Base-by-base conservation (phyloP, 1,140 invertebrate genomes). In the Papilio aristodemus region DNA sequence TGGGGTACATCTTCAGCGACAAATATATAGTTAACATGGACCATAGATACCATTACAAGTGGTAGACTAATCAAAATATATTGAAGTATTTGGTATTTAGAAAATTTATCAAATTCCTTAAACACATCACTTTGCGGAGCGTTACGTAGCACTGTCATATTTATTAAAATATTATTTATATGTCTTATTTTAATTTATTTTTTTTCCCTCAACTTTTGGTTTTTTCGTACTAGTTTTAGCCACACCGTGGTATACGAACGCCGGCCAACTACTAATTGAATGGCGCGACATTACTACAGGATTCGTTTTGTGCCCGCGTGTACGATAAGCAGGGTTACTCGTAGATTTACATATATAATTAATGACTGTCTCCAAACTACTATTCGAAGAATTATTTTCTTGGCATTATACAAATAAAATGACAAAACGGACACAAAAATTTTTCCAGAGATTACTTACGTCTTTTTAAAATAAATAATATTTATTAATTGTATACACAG, bases 11-110 rank as follows among this genome's bases (percentile, higher is more conserved):
- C 75, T 79, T 86, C 86, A 41, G 86, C 86, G 22, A 88, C 84
- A 71, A 88, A 88, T 27, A 88, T 81, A 75, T 88, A 88, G 72
- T 88, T 88, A 9, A 88, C 81, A 41, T 89, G 80, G 43, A 79
- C 79, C 85, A 89, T 89, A 6, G 86, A 84, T 17, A 87, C 79
- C 79, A 82, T 81, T 22, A 86, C 66, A 4, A 89, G 32, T 4
- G 85, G 77, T 13, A 89, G 67, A 73, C 84, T 86, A 76, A 89
- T 77, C 36, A 83, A 73, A 39, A 86, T 73, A 73, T 83, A 87
- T 69, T 89, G 86, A 38, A 80, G 46, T 7, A 71, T 70, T 71
- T 86, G 86, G 78, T 77, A 89, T 69, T 67, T 80, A 8, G 82
- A 81, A 39, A 89, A 89, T 38, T 81, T 80, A 50, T 83, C 72